Evolutionary conservation across 2,888 invertebrate genomes (phyloP).

Genomic region (Epirrita christyi): DNA sequence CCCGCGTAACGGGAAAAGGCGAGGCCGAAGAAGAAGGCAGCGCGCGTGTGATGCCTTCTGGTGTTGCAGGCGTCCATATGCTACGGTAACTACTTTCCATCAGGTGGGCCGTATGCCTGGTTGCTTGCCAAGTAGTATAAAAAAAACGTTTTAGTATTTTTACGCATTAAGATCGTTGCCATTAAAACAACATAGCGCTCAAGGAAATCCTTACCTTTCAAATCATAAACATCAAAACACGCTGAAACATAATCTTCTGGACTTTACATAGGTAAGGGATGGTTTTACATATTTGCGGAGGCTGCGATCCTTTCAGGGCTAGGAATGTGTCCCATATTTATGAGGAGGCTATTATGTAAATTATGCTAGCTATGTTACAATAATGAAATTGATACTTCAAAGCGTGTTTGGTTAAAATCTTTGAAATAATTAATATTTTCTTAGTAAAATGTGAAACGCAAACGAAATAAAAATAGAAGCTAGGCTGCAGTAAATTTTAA

Average conservation of each 20-base stretch:
- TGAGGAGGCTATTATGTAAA: constrained; percentile 14
- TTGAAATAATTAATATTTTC: not conserved
- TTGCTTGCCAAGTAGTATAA: too few species aligned
- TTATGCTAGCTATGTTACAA: constrained; percentile 6
- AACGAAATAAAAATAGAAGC: too few species aligned
- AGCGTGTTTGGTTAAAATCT: not conserved
- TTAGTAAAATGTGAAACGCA: too few species aligned
- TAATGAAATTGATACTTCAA: constrained; percentile 12
- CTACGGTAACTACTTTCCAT: too few species aligned
- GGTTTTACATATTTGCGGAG: constrained; percentile 29
- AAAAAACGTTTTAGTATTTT: too few species aligned
- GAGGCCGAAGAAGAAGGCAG: too few species aligned
- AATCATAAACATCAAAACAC: constrained; percentile 12
- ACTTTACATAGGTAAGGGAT: constrained; percentile 9
- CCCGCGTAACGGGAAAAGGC: too few species aligned
- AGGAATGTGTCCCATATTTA: constrained; percentile 25
- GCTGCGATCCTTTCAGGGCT: constrained; percentile 12
- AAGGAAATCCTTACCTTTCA: constrained; percentile 1
- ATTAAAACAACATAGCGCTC: constrained; percentile 3
- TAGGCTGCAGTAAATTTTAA: too few species aligned
- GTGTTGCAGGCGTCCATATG: too few species aligned
- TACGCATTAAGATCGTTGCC: not conserved
- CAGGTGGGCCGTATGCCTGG: too few species aligned
- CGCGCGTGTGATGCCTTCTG: too few species aligned
- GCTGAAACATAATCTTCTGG: constrained; percentile 17